Percentiles rank a stretch among this genome's conserved stretches.
These are phyloP conservation scores for Polyploca ridens DNA, from an alignment of 2,888 invertebrate genomes.

Conservation along the genomic window DNA sequence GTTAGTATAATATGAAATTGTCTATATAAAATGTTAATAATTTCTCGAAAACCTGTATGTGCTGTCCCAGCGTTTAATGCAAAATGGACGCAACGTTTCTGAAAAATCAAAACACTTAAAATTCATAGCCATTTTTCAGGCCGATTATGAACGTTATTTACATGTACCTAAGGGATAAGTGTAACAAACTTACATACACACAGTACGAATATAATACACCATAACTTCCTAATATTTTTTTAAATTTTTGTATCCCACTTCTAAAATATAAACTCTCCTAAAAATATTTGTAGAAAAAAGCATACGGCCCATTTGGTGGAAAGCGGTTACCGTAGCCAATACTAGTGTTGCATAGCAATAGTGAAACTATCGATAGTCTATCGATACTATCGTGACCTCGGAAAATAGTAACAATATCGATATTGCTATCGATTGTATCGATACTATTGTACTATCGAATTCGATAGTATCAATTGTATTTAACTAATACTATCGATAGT, in stretches of 20 bases:
- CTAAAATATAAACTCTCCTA: too few species aligned
- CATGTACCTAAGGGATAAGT: background rate
- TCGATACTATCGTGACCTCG: too few species aligned
- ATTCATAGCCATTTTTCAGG: constrained; percentile 32
- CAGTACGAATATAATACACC: background rate
- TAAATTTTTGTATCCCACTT: background rate
- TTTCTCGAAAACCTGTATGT: constrained; percentile 12
- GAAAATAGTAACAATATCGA: too few species aligned
- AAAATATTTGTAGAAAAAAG: background rate
- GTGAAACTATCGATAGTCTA: too few species aligned
- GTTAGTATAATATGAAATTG: background rate
- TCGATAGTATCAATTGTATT: too few species aligned
- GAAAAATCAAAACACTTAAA: constrained; percentile 23
- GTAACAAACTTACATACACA: constrained; percentile 8
- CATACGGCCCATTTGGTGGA: too few species aligned
- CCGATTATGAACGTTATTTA: constrained; percentile 18
- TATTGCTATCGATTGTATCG: too few species aligned
- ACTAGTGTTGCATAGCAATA: too few species aligned
- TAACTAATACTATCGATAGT: too few species aligned
- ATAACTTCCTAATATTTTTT: background rate
- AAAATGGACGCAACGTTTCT: constrained; percentile 24
- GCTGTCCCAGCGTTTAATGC: constrained; percentile 34
- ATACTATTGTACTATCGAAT: too few species aligned
- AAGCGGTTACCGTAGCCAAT: too few species aligned
- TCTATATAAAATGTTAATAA: background rate